These are phyloP conservation scores for Philypnodon macrostomus DNA, from an alignment of 2,797 vertebrate genomes.

Conservation along the genomic window DNA sequence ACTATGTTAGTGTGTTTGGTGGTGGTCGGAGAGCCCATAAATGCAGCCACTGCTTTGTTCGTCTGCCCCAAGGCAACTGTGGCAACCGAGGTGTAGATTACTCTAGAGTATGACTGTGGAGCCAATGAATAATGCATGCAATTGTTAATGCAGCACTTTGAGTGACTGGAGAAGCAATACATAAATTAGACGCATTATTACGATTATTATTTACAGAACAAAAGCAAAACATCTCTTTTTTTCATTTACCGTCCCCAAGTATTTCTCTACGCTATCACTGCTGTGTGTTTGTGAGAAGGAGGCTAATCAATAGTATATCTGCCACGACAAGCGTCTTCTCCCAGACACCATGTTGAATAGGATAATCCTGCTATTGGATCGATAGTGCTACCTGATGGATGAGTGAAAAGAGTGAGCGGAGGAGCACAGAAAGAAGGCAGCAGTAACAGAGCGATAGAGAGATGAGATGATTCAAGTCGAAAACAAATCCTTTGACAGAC, in stretches of 20 bases:
- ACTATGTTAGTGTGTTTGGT: no score
- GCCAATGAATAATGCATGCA: no score
- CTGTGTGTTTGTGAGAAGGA: constrained; percentile 9
- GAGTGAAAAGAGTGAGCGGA: constrained; percentile 37
- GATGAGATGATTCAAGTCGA: constrained; percentile 33
- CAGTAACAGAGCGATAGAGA: constrained; percentile 15
- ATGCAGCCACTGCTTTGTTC: no score
- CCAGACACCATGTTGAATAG: constrained; percentile 70
- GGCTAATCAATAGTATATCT: constrained; percentile 73
- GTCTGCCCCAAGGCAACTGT: no score
- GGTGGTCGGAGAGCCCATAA: no score
- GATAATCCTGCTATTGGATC: constrained; percentile 73
- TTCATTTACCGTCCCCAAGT: no score
- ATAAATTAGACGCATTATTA: no score
- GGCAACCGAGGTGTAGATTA: no score
- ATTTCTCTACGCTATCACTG: constrained; percentile 31
- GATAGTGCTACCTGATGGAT: constrained; percentile 67
- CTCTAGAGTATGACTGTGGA: no score
- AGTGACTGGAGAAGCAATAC: no score
- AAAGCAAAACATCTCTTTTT: neutral
- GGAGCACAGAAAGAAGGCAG: constrained; percentile 15
- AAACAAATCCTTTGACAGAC: constrained; percentile 35
- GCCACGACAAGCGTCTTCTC: constrained; percentile 67
- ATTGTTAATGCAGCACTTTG: no score
- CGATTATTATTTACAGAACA: no score